phyloP scores from a whole-genome alignment of 2,888 invertebrate genomes.

The Silvanus unidentatus region DNA sequence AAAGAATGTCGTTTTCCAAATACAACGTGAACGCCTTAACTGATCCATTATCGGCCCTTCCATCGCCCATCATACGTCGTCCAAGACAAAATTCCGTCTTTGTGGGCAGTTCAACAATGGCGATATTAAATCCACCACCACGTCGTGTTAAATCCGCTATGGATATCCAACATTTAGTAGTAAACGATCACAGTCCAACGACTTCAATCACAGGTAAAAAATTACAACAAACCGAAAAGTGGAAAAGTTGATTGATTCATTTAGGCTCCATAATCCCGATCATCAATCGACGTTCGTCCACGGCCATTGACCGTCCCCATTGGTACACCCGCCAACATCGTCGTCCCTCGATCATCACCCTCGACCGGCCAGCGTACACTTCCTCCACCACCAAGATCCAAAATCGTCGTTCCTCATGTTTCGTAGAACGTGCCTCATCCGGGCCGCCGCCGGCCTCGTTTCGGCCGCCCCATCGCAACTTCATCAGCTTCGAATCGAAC shows the following conservation, averaged over 20 bases:
- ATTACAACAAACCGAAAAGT: not conserved
- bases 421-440: constrained; percentile 31
- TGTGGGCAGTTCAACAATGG: constrained; percentile 63
- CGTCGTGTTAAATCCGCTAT: constrained; percentile 77
- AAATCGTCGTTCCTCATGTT: constrained; percentile 40
- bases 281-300: constrained; percentile 32
- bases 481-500: constrained; percentile 42
- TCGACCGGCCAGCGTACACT: constrained; percentile 20
- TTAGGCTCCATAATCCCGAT: constrained; percentile 42
- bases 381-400: constrained; percentile 15
- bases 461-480: constrained; percentile 34
- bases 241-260: constrained; percentile 14
- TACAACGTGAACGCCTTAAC: constrained; percentile 60
- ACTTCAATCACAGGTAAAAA: constrained; percentile 31
- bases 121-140: constrained; percentile 64
- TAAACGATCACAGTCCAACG: constrained; percentile 46
- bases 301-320: constrained; percentile 27
- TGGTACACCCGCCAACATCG: no score
- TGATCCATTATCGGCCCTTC: constrained; percentile 44
- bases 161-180: constrained; percentile 70
- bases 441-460: constrained; percentile 15
- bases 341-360: constrained; percentile 22
- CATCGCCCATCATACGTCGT: constrained; percentile 45
- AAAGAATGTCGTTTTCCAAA: constrained; percentile 65
- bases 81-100: constrained; percentile 81